A percentile compares a stretch with the other conserved stretches of the same genome.
phyloP scores from a whole-genome alignment of 2,888 invertebrate genomes.

The Athalia circularis region DNA sequence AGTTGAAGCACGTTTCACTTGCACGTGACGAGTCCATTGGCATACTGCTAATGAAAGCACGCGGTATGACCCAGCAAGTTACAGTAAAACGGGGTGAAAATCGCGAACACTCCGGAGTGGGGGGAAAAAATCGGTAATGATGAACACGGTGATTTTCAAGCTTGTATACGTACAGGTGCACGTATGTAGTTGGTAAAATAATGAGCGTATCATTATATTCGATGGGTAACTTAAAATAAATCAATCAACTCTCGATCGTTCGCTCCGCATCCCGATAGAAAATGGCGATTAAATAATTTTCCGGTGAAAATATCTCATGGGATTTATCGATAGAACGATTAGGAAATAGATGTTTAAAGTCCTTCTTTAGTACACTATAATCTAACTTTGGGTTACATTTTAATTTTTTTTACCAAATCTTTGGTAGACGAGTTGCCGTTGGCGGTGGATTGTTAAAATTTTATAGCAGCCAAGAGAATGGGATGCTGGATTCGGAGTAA shows the following conservation, averaged over 20 bases:
- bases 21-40: conserved; percentile 36
- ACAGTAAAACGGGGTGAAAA: neutral
- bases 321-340: neutral
- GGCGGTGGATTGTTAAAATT: conserved; percentile 36
- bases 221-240: neutral
- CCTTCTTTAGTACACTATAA: neutral
- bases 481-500: conserved; percentile 32
- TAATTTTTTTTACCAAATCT: conserved; percentile 36
- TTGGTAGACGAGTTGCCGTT: conserved; percentile 22
- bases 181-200: no score
- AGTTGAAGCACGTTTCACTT: conserved; percentile 25
- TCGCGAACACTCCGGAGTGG: neutral
- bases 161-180: no score
- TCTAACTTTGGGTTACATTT: neutral
- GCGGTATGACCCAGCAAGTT: conserved; percentile 21
- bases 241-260: neutral
- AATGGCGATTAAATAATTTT: no score
- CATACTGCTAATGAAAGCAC: conserved; percentile 37
- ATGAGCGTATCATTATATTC: neutral
- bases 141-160: no score
- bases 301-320: no score
- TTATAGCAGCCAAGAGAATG: conserved; percentile 21
- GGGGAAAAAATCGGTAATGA: neutral
- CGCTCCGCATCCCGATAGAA: no score
- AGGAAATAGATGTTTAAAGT: neutral